Conservation (phyloP, 2,888 invertebrate species). For the Steinernema carpocapsae region DNA sequence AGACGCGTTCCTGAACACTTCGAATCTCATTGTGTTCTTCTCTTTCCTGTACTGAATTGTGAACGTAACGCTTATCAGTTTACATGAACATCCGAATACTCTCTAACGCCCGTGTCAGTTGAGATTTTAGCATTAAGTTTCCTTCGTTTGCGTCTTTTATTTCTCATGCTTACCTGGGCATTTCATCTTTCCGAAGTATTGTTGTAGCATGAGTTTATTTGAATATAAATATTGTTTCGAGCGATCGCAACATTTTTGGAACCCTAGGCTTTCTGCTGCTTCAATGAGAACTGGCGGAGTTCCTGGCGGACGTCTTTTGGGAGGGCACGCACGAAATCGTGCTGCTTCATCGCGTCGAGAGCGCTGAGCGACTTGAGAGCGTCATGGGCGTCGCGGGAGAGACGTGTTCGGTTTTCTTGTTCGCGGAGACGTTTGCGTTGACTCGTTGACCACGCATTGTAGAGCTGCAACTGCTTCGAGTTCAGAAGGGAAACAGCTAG, state of each 20-base stretch:
- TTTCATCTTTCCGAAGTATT: background rate
- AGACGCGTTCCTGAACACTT: slow-evolving; percentile 33
- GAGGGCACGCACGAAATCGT: slow-evolving; percentile 20
- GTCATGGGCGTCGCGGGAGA: slow-evolving; percentile 43
- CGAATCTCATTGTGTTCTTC: slow-evolving; percentile 29
- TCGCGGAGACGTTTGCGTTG: slow-evolving; percentile 38
- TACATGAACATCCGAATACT: background rate
- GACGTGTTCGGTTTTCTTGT: slow-evolving; percentile 39
- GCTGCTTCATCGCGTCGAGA: background rate
- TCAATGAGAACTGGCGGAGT: slow-evolving; percentile 38
- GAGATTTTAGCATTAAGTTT: slow-evolving; percentile 4
- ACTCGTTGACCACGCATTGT: slow-evolving; percentile 63
- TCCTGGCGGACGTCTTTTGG: slow-evolving; percentile 39
- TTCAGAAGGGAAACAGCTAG: slow-evolving; percentile 65
- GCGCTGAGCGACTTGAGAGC: slow-evolving; percentile 42
- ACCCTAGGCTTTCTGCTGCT: too few relatives aligned
- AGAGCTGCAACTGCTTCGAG: slow-evolving; percentile 54
- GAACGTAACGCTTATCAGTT: background rate
- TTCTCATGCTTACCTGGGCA: background rate
- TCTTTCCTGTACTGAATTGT: background rate
- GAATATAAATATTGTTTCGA: slow-evolving; percentile 29
- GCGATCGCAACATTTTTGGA: too few relatives aligned
- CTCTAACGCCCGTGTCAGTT: background rate
- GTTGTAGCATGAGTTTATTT: slow-evolving; percentile 21
- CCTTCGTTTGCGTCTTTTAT: background rate